Evolutionary conservation across 2,888 invertebrate species (phyloP).

Genomic region (Electrophaes corylata): DNA sequence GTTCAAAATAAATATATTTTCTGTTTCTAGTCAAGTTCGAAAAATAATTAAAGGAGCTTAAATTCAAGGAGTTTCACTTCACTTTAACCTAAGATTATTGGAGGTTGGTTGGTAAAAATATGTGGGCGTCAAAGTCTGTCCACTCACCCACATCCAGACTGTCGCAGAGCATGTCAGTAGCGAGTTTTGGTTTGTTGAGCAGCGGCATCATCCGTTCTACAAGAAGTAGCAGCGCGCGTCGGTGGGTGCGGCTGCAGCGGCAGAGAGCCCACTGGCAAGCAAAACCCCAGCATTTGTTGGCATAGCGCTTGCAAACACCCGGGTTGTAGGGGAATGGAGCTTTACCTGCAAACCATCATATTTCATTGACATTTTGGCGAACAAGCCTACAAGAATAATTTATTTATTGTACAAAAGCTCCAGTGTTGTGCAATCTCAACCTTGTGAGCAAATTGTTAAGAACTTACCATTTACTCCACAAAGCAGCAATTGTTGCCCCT

Average conservation of each 20-base stretch:
- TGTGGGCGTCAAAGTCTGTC: too few relatives aligned
- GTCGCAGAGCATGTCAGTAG: constrained; percentile 96
- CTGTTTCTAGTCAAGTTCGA: too few relatives aligned
- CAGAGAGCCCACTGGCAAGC: constrained; percentile 90
- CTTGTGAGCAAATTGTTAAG: too few relatives aligned
- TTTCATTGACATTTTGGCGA: neutral
- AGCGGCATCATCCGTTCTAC: constrained; percentile 93
- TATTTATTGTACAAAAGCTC: too few relatives aligned
- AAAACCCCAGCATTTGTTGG: constrained; percentile 91
- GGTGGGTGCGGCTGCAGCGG: constrained; percentile 85
- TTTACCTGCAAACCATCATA: constrained; percentile 45
- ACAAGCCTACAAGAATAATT: too few relatives aligned
- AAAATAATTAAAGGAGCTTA: too few relatives aligned
- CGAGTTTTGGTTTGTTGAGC: constrained; percentile 90
- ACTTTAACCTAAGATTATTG: too few relatives aligned
- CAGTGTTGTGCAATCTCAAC: too few relatives aligned
- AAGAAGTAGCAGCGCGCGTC: constrained; percentile 91
- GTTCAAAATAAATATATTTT: too few relatives aligned
- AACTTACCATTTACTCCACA: constrained; percentile 52
- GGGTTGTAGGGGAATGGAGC: constrained; percentile 85
- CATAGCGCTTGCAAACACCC: constrained; percentile 73
- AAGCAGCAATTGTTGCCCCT: constrained; percentile 62
- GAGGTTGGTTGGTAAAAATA: too few relatives aligned
- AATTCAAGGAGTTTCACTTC: too few relatives aligned
- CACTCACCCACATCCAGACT: constrained; percentile 86